Evolutionary conservation across 2,113 vertebrate species (phyloP).

Genomic region (Martes martes): DNA sequence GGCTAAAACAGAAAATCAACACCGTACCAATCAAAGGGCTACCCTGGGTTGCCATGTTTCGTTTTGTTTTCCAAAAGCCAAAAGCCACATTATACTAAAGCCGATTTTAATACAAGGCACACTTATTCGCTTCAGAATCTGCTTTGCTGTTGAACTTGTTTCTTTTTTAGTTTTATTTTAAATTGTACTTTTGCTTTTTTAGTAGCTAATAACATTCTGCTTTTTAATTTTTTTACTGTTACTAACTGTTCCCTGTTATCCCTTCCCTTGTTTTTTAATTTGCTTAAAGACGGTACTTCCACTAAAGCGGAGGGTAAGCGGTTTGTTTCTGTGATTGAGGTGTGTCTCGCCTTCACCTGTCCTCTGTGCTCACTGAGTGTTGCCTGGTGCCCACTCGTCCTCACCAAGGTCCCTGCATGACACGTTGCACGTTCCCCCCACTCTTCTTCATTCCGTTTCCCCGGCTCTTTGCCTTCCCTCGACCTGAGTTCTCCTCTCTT

Average conservation of each 20-base stretch:
- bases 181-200: conserved; percentile 72
- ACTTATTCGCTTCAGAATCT: conserved; percentile 54
- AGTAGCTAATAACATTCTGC: conserved; percentile 79
- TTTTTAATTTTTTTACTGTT: conserved; percentile 80
- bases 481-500: background rate
- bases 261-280: conserved; percentile 90
- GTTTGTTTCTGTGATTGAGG: conserved; percentile 85
- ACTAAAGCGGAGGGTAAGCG: conserved; percentile 98
- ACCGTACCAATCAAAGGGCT: background rate
- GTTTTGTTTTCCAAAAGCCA: background rate
- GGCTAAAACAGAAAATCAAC: background rate
- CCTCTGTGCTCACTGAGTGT: conserved; percentile 81
- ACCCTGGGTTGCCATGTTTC: background rate
- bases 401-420: conserved; percentile 88
- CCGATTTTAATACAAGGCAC: background rate
- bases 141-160: conserved; percentile 67
- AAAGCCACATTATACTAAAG: background rate
- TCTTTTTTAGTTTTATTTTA: conserved; percentile 68
- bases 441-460: conserved; percentile 74
- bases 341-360: conserved; percentile 81
- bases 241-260: conserved; percentile 89
- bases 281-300: conserved; percentile 96
- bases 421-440: conserved; percentile 84
- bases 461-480: conserved; percentile 59
- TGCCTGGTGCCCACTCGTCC: conserved; percentile 83